A percentile compares a stretch with the other conserved stretches of the same genome.
These are phyloP conservation scores for Hoplodrina ambigua DNA, from an alignment of 2,888 invertebrate genomes.

Conservation along the genomic window DNA sequence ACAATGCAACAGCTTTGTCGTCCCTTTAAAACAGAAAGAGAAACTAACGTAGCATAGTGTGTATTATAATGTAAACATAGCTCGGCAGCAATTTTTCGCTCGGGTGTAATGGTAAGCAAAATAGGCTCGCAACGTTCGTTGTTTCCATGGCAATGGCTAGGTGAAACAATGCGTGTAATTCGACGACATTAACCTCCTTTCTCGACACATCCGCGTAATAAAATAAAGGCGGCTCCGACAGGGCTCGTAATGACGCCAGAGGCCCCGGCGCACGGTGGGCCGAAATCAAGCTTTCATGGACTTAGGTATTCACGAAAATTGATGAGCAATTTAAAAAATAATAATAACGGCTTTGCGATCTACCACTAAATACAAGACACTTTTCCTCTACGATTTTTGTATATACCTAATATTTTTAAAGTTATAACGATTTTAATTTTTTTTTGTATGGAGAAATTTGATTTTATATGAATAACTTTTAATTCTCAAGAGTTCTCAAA, in stretches of 20 bases:
- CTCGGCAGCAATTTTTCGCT: constrained; percentile 40
- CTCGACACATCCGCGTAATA: constrained; percentile 85
- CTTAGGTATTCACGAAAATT: too few relatives aligned
- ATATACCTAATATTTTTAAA: too few relatives aligned
- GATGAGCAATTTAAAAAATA: too few relatives aligned
- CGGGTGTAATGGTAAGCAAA: constrained; percentile 58
- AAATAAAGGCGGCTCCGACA: constrained; percentile 83
- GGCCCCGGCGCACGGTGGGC: too few relatives aligned
- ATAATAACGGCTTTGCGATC: too few relatives aligned
- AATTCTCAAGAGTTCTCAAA: too few relatives aligned
- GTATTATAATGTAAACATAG: constrained; percentile 24
- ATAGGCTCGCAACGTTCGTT: constrained; percentile 66
- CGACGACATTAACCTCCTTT: constrained; percentile 86
- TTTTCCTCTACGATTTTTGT: too few relatives aligned
- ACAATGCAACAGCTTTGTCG: constrained; percentile 18
- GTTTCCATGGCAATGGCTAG: constrained; percentile 80
- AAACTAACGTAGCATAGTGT: constrained; percentile 8
- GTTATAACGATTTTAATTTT: too few relatives aligned
- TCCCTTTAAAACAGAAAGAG: constrained; percentile 1
- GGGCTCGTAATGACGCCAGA: constrained; percentile 80
- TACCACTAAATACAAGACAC: too few relatives aligned
- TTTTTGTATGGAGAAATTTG: too few relatives aligned
- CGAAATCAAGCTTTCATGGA: too few relatives aligned
- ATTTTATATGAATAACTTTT: too few relatives aligned
- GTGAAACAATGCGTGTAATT: constrained; percentile 87